Evolutionary conservation across 2,113 vertebrate genomes (phyloP).

Genomic region (Pao palembangensis): DNA sequence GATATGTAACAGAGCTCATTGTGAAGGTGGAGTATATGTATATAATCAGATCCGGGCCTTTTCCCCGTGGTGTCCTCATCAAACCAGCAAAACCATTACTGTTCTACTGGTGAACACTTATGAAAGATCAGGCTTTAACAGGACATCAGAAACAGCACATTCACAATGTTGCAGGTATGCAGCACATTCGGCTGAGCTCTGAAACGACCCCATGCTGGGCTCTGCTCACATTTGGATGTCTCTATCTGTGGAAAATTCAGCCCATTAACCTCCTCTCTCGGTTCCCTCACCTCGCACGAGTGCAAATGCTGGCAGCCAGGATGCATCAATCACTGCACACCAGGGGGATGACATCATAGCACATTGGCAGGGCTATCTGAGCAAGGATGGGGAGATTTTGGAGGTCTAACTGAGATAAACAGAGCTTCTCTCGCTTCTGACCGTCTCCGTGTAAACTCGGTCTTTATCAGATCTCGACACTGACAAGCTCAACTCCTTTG

Average conservation of each 20-base stretch:
- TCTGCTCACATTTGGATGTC: constrained; percentile 61
- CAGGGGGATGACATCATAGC: constrained; percentile 74
- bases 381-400: constrained; percentile 56
- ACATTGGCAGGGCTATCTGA: constrained; percentile 73
- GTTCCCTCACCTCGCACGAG: constrained; percentile 41
- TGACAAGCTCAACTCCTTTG: constrained; percentile 15
- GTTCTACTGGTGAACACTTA: constrained; percentile 36
- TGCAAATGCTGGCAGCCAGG: constrained; percentile 61
- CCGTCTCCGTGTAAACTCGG: constrained; percentile 19
- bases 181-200: constrained; percentile 18
- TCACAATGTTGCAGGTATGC: constrained; percentile 36
- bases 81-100: constrained; percentile 33
- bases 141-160: constrained; percentile 26
- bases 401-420: constrained; percentile 73
- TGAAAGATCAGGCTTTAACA: constrained; percentile 56
- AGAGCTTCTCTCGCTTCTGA: constrained; percentile 56
- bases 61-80: constrained; percentile 36
- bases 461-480: too few relatives aligned
- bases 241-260: constrained; percentile 65
- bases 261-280: constrained; percentile 37
- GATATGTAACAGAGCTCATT: constrained; percentile 64
- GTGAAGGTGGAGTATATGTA: constrained; percentile 48
- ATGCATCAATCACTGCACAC: constrained; percentile 71
- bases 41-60: constrained; percentile 57
- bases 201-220: constrained; percentile 52